A percentile compares a stretch with the other conserved stretches of the same genome.
Conservation (phyloP, 2,113 vertebrate species). For the Callocephalon fimbriatum region DNA sequence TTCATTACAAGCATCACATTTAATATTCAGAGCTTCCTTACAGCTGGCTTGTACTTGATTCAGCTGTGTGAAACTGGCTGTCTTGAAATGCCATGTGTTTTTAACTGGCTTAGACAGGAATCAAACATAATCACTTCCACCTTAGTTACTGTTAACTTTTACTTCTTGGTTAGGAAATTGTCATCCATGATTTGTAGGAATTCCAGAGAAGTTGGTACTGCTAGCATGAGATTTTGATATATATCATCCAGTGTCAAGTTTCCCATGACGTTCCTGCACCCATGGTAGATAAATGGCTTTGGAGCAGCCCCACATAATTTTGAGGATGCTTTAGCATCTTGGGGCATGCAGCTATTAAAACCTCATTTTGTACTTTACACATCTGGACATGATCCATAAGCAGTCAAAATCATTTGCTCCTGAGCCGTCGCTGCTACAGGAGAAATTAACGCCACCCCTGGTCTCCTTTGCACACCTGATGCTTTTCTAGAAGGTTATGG, state of each 20-base stretch:
- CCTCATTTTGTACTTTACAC: not conserved
- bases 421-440: not conserved
- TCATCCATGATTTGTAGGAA: conserved; percentile 42
- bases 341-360: not conserved
- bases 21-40: not conserved
- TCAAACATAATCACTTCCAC: conserved; percentile 33
- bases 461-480: not conserved
- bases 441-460: not conserved
- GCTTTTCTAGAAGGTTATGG: not conserved
- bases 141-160: not conserved
- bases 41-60: not conserved
- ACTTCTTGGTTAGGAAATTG: conserved; percentile 3
- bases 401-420: not conserved
- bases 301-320: not conserved
- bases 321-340: not conserved
- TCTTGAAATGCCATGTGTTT: not conserved
- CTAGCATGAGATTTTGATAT: not conserved
- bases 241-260: not conserved
- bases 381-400: not conserved
- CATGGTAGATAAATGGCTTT: not conserved
- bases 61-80: not conserved
- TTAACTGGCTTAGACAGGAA: not conserved
- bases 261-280: not conserved
- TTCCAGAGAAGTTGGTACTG: not conserved
- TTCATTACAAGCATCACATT: not conserved